Base-by-base conservation (phyloP, 1,140 invertebrate genomes). In the Chironomus striatipennis region DNA sequence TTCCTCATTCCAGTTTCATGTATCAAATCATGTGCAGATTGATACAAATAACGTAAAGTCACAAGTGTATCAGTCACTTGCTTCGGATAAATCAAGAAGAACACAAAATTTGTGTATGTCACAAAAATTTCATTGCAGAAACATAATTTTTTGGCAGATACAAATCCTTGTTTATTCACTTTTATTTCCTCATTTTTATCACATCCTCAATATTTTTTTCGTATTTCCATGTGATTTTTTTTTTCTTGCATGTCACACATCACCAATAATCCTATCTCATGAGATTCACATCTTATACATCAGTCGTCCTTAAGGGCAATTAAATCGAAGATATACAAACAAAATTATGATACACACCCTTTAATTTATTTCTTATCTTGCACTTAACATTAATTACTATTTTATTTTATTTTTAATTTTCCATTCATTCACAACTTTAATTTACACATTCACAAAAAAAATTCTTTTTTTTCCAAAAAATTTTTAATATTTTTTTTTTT, bases 171-270 rank as follows among this genome's bases (percentile, higher is more conserved):
- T 21, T 70, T 70, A 70, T 70, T 17, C 65, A 70, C 65, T 70
- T 70, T 70, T 70, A 57, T 70, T 70, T 20, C 18, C 18, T 70
- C 65, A 18, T 70, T 70, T 18, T 70, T 70, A 70, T 70, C 65
- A 57, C 47, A 57, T 57, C 47, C 12, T 34, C 10, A 57, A 57
- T n/a, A 57, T 12, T 57, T 57, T n/a, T 57, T 57, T 57, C 5
- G 47, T 34, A 34, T 57, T 57, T 57, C n/a, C 47, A 57, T 57
- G n/a, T n/a, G 2, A 10, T 57, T 57, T n/a, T 57, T 57, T n/a
- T 57, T 57, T 57, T n/a, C 15, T 57, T 57, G 12, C 47, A 57
- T 57, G 47, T n/a, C 47, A 57, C n/a, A n/a, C 47, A 57, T n/a
- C 47, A 57, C n/a, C n/a, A 12, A 57, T 57, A 57, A 57, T 57